Percentiles rank a stretch among this genome's conserved stretches.
phyloP scores from a whole-genome alignment of 2,113 vertebrate genomes.

The Saimiri boliviensis region DNA sequence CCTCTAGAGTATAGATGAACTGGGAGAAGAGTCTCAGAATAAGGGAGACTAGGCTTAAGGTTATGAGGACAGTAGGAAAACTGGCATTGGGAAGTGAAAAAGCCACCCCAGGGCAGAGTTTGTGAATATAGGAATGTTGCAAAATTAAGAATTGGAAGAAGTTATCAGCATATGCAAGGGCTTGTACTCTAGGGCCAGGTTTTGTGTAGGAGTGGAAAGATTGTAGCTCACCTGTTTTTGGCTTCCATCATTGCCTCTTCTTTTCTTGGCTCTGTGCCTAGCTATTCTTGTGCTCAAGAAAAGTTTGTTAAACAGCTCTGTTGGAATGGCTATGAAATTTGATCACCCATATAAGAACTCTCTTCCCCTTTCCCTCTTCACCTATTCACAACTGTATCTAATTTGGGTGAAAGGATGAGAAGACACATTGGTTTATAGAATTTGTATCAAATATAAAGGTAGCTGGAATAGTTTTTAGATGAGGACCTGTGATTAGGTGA shows the following conservation, averaged over 20 bases:
- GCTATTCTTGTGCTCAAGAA: conserved; percentile 63
- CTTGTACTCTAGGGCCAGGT: conserved; percentile 53
- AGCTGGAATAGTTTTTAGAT: conserved; percentile 39
- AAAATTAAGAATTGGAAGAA: conserved; percentile 58
- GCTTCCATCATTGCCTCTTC: conserved; percentile 63
- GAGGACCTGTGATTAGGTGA: conserved; percentile 13
- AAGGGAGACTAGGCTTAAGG: neutral
- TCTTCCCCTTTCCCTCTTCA: neutral
- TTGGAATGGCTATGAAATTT: conserved; percentile 70
- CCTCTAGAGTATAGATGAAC: neutral
- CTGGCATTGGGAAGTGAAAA: conserved; percentile 13
- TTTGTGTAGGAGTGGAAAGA: conserved; percentile 73
- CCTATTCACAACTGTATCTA: conserved; percentile 50
- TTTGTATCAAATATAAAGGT: conserved; percentile 49
- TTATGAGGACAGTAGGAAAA: conserved; percentile 38
- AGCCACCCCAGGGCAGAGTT: neutral
- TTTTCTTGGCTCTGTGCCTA: conserved; percentile 70
- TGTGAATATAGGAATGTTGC: conserved; percentile 13
- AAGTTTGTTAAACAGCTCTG: conserved; percentile 69
- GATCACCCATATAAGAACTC: conserved; percentile 50
- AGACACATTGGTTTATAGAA: conserved; percentile 30
- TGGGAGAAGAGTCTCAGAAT: neutral
- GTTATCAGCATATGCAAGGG: conserved; percentile 22
- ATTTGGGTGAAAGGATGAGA: conserved; percentile 50
- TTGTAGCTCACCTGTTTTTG: conserved; percentile 75